Percentiles rank a stretch among this genome's conserved stretches.
phyloP scores from a whole-genome alignment of 2,888 invertebrate species.

The Schizotus pectinicornis region DNA sequence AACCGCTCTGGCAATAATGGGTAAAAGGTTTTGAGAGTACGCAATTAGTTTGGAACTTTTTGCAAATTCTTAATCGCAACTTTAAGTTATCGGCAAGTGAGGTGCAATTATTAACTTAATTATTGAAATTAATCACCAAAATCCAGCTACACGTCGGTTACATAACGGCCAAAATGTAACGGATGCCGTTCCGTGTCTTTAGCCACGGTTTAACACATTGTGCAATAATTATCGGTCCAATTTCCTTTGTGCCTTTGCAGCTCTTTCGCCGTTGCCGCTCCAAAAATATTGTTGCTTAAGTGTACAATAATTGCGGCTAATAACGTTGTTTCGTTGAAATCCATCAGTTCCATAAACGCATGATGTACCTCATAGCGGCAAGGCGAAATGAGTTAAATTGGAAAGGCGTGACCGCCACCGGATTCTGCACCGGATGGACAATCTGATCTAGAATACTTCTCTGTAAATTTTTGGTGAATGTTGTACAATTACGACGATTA shows the following conservation, averaged over 20 bases:
- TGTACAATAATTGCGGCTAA: not conserved
- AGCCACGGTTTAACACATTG: slow-evolving; percentile 12
- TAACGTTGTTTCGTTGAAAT: not conserved
- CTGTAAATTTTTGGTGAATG: slow-evolving; percentile 14
- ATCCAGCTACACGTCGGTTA: slow-evolving; percentile 1
- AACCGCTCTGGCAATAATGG: too few relatives aligned
- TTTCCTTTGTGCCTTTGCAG: slow-evolving; percentile 1
- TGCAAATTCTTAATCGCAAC: too few relatives aligned
- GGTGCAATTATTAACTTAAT: slow-evolving; percentile 4
- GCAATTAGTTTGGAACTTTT: too few relatives aligned
- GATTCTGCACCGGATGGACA: slow-evolving; percentile 14
- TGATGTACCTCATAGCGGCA: slow-evolving; percentile 6
- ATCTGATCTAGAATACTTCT: slow-evolving; percentile 18
- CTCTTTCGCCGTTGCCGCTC: slow-evolving; percentile 5
- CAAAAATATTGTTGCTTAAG: slow-evolving; percentile 7
- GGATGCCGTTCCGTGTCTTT: slow-evolving; percentile 16
- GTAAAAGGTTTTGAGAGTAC: too few relatives aligned
- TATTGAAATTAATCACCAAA: too few relatives aligned
- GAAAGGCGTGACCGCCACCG: slow-evolving; percentile 18
- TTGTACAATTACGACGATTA: slow-evolving; percentile 12
- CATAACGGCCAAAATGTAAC: slow-evolving; percentile 13
- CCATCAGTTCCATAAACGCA: slow-evolving; percentile 9
- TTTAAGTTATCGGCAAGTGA: too few relatives aligned
- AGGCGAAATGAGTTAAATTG: slow-evolving; percentile 15
- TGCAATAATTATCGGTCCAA: slow-evolving; percentile 7